Percentiles rank a stretch among this genome's conserved stretches.
phyloP scores from a whole-genome alignment of 2,113 vertebrate species.

The Abramis brama region DNA sequence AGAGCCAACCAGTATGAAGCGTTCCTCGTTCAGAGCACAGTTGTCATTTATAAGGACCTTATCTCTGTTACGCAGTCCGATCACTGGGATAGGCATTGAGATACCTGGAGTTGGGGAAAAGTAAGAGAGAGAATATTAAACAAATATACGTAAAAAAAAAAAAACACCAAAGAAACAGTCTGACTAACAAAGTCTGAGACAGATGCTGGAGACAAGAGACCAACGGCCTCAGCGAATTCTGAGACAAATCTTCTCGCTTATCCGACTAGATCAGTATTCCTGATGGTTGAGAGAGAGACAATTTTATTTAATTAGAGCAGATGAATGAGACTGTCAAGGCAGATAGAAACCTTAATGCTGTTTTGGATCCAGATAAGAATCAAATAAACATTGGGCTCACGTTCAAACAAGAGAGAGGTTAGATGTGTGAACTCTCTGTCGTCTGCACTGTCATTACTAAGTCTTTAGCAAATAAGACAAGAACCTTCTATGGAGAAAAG shows the following conservation, averaged over 20 bases:
- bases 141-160: neutral
- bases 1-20: slow-evolving; percentile 95
- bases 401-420: slow-evolving; percentile 18
- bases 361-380: slow-evolving; percentile 22
- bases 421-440: slow-evolving; percentile 4
- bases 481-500: neutral
- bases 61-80: slow-evolving; percentile 89
- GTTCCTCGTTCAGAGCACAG: slow-evolving; percentile 92
- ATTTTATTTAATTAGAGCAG: slow-evolving; percentile 35
- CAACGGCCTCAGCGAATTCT: neutral
- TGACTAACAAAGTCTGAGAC: neutral
- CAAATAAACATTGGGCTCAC: slow-evolving; percentile 20
- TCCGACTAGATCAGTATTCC: slow-evolving; percentile 29
- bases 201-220: slow-evolving; percentile 1
- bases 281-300: slow-evolving; percentile 21
- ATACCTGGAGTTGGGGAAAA: slow-evolving; percentile 77
- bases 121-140: neutral
- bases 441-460: slow-evolving; percentile 5
- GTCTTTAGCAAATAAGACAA: neutral
- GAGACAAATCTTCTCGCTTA: neutral
- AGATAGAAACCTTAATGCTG: slow-evolving; percentile 26
- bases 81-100: slow-evolving; percentile 93
- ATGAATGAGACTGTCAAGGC: slow-evolving; percentile 30
- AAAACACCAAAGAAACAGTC: neutral
- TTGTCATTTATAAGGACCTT: slow-evolving; percentile 91